These are phyloP conservation scores for Drosophila suboccidentalis DNA, from an alignment of 2,888 invertebrate species.

Conservation along the genomic window DNA sequence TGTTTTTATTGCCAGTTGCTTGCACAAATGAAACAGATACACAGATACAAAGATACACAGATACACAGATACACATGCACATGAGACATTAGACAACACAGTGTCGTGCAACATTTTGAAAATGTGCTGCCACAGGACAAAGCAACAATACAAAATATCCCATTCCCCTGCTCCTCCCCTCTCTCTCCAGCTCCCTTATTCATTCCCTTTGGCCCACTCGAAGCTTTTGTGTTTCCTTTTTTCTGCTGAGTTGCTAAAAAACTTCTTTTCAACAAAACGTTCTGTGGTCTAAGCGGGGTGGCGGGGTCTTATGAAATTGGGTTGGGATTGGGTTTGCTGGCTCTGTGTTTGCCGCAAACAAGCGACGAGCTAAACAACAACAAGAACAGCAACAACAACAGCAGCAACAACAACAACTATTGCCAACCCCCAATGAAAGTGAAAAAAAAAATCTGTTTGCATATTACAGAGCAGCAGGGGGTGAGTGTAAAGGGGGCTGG, in stretches of 20 bases:
- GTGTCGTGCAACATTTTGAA: conserved; percentile 59
- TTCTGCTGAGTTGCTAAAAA: conserved; percentile 81
- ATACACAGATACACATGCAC: conserved; percentile 39
- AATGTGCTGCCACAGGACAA: conserved; percentile 71
- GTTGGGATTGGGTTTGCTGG: conserved; percentile 43
- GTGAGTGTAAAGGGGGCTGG: neutral
- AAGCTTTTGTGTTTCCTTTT: conserved; percentile 62
- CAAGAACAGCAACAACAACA: conserved; percentile 32
- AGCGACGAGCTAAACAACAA: conserved; percentile 47
- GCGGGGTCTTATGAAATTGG: conserved; percentile 32
- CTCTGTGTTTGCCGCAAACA: conserved; percentile 75
- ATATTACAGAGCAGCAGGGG: conserved; percentile 56
- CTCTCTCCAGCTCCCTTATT: neutral
- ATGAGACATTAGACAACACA: conserved; percentile 65
- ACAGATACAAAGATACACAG: conserved; percentile 26
- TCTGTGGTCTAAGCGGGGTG: conserved; percentile 46
- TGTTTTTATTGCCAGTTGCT: conserved; percentile 63
- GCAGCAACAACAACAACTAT: neutral
- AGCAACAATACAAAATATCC: conserved; percentile 44
- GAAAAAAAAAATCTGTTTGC: conserved; percentile 76
- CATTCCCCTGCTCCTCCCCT: neutral
- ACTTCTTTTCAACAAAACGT: conserved; percentile 80
- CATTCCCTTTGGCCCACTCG: conserved; percentile 24
- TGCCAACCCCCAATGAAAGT: conserved; percentile 67
- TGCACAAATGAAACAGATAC: conserved; percentile 52